Base-by-base conservation (phyloP, 2,113 vertebrate species). In the Mystacornis crossleyi region DNA sequence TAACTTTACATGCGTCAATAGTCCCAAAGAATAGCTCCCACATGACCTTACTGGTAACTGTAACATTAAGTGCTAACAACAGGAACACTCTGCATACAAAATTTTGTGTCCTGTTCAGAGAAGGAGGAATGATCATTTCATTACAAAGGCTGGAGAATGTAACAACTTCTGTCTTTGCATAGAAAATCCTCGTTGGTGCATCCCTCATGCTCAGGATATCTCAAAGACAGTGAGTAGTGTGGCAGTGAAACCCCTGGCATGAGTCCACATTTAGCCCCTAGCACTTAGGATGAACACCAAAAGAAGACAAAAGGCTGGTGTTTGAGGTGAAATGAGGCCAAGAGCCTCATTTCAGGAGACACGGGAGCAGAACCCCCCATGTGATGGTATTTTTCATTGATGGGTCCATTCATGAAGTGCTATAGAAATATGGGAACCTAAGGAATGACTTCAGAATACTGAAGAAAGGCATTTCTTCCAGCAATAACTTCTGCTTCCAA, bases 391-490 rank as follows among this genome's bases (percentile, higher is more conserved):
- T 58, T 86, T 25, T 53, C 69, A 26, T 38, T 55, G 25, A 17
- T 25, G 17, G 20, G 43, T n/a, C 54, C 0, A 0, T 60, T 70
- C 50, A 33, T 14, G 11, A 62, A 42, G 16, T 29, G 33, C 33
- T 43, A 6, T 2, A 26, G 58, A 86, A 81, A 77, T 23, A 66
- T 1, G 28, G 78, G 47, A 78, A 33, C 47, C 51, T 71, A 60
- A 74, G 48, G 82, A 67, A 67, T 67, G 6, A 36, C 42, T 69
- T 70, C 26, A 48, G 75, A 81, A 66, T 12, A 50, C 36, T 25
- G 67, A 90, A 77, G 58, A 51, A 92, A 53, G 62, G 7, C 38
- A 58, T 23, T 86, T 83, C 55, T 83, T 90, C 60, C 80, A 89
- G 86, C 72, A 83, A 62, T 42, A 55, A 74, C 58, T 91, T 81